Evolutionary conservation across 2,113 vertebrate species (phyloP).

Genomic region (Hymenochirus boettgeri): DNA sequence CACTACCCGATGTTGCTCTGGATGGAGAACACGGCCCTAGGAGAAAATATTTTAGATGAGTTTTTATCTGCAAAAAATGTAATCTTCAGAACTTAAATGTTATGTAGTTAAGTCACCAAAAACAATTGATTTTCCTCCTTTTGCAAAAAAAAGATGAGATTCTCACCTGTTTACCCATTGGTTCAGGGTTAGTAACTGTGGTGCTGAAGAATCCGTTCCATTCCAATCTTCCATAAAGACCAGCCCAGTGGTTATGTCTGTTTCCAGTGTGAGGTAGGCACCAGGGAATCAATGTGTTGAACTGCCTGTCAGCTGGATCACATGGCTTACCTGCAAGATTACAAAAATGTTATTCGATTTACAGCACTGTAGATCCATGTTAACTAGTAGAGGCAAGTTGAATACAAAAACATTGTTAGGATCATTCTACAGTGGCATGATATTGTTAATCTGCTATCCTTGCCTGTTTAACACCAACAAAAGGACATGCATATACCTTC

Average conservation of each 20-base stretch:
- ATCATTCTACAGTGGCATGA: too few relatives aligned
- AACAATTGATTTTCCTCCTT: background rate
- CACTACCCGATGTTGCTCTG: constrained; percentile 92
- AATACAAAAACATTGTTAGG: too few relatives aligned
- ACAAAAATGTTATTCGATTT: too few relatives aligned
- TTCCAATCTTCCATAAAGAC: constrained; percentile 88
- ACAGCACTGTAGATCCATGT: too few relatives aligned
- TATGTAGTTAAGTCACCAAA: too few relatives aligned
- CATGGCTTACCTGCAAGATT: constrained; percentile 71
- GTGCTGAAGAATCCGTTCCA: constrained; percentile 98
- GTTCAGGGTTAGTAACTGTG: constrained; percentile 93
- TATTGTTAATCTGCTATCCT: too few relatives aligned
- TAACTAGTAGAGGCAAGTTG: too few relatives aligned
- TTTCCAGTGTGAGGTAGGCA: constrained; percentile 95
- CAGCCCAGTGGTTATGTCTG: constrained; percentile 95
- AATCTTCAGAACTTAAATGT: too few relatives aligned
- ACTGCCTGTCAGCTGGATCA: constrained; percentile 84
- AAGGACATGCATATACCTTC: constrained; percentile 63
- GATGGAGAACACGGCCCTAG: constrained; percentile 87
- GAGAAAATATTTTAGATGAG: background rate
- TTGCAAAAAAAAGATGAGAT: too few relatives aligned
- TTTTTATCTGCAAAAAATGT: too few relatives aligned
- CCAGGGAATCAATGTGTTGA: constrained; percentile 95
- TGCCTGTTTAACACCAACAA: too few relatives aligned
- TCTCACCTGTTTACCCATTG: constrained; percentile 96